Evolutionary conservation across 1,140 invertebrate genomes (phyloP).

Genomic region (Eupeodes corollae): DNA sequence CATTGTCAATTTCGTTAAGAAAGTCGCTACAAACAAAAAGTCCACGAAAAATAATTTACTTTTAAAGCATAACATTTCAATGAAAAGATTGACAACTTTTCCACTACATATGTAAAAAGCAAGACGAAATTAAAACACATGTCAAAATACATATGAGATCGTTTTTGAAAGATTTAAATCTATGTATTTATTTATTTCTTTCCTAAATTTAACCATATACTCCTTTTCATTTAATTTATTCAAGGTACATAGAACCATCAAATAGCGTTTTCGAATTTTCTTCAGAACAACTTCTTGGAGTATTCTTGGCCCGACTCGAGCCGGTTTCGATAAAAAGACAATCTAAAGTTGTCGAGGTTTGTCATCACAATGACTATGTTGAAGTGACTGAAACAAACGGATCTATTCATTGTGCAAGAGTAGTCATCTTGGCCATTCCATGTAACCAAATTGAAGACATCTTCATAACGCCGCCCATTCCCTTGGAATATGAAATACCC

Average conservation of each 20-base stretch:
- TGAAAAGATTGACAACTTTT: no score
- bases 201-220: no score
- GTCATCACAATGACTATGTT: conserved; percentile 25
- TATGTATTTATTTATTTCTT: no score
- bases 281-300: conserved; percentile 11
- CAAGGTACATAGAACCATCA: conserved; percentile 17
- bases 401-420: conserved; percentile 11
- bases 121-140: no score
- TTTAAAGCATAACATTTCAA: no score
- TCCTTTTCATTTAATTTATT: no score
- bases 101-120: no score
- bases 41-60: no score
- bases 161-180: no score
- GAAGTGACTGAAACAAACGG: conserved; percentile 13
- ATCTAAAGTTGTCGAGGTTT: conserved; percentile 8
- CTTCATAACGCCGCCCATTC: conserved; percentile 16
- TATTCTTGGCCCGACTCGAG: conserved; percentile 11
- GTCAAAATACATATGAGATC: no score
- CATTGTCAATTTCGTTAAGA: no score
- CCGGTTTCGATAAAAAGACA: conserved; percentile 6
- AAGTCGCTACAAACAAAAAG: no score
- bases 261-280: conserved; percentile 13
- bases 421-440: conserved; percentile 25
- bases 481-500: conserved; percentile 3
- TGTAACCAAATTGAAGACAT: conserved; percentile 20